Evolutionary conservation across 1,140 invertebrate species (phyloP), one percentile per base, ranked within the genome.

Genomic region (Rhynchophorus ferrugineus): DNA sequence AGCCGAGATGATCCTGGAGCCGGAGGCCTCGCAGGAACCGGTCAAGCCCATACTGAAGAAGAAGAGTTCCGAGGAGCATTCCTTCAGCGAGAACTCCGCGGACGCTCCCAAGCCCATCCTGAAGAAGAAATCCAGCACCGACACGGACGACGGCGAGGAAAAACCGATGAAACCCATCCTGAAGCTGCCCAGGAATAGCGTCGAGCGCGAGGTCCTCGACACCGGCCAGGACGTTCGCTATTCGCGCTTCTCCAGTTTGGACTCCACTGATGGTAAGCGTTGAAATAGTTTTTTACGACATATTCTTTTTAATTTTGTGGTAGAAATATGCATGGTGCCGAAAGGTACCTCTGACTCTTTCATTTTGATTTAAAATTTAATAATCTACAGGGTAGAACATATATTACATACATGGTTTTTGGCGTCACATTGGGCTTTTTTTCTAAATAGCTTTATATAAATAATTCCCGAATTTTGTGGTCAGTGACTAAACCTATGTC

Each of bases 21-120:
- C 57, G 0, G 51, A 56, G 20, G 70, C 72, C 47, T 17, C 36
- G 8, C 77, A 76, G 39, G 81, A 84, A 43, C 73, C 74, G 43
- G 87, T 84, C 0, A 77, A 81, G 57, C 87, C 88, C 1, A 91
- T 91, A 53, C 67, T 90, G 3, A 90, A 90, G 66, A 87, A 87
- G 67, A 85, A 85, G 73, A 75, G 83, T 76, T 68, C 76, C 11
- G 77, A 79, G 60, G 76, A 78, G 57, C 61, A 73, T 45, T 71
- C 74, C 1, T 66, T 66, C 54, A 53, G 50, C 38, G 45, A 55
- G 47, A 65, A 6, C 22, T 51, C 60, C 24, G 60, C 61, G 3
- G 76, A 81, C 38, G 75, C 73, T 24, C 82, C 83, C 0, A 83
- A 78, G 65, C 86, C 87, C 1, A 91, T 90, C 63, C 63, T 91